These are phyloP conservation scores for Cantharis rufa DNA, from an alignment of 2,888 invertebrate species.

Conservation along the genomic window DNA sequence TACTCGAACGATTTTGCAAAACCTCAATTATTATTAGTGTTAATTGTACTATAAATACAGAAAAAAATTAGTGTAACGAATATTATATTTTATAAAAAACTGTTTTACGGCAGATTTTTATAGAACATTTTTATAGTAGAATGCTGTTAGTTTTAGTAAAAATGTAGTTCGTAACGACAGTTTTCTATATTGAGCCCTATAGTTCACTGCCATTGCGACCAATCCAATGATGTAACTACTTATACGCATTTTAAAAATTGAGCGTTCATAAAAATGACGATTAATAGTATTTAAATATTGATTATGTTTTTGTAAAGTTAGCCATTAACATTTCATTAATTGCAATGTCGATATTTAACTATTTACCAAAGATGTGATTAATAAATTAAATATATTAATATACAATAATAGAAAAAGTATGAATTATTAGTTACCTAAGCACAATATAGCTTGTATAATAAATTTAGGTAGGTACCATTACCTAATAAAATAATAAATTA, in stretches of 20 bases:
- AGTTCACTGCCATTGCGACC: background rate
- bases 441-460: background rate
- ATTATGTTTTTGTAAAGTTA: background rate
- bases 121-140: background rate
- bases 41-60: background rate
- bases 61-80: background rate
- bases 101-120: background rate
- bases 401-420: background rate
- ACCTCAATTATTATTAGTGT: conserved; percentile 9
- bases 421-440: background rate
- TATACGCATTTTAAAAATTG: background rate
- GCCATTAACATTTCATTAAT: background rate
- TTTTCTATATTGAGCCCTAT: background rate
- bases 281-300: background rate
- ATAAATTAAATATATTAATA: background rate
- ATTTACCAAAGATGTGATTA: background rate
- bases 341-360: background rate
- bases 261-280: background rate
- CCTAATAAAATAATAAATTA: background rate
- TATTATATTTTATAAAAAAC: background rate
- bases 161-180: background rate
- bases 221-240: background rate
- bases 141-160: background rate
- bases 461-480: background rate
- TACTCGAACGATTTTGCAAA: conserved; percentile 12